Base-by-base conservation (phyloP, 2,797 vertebrate species). In the Rachycentron canadum region DNA sequence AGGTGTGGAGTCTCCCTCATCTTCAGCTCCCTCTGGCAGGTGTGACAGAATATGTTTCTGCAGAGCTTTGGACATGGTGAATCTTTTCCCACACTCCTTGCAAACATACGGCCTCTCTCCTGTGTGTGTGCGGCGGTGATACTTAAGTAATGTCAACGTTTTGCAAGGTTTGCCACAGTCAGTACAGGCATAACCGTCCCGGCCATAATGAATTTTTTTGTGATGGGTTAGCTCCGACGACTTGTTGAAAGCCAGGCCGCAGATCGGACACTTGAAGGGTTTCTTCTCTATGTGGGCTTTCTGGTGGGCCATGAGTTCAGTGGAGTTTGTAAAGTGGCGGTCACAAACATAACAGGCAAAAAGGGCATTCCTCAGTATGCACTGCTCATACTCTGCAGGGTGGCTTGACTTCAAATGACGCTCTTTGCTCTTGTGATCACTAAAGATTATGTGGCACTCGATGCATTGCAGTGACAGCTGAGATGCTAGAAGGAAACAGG, bases 391-490 rank as follows among this genome's bases (percentile, higher is more conserved):
- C 79, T 96, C 93, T 5, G 86, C 94, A 0, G 95, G 96, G 86
- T 96, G 96, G 78, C 93, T 96, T 75, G 91, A 60, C 90, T 96
- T 97, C 76, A 96, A 89, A 87, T 96, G 96, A 8, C 94, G 95
- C 72, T 94, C 93, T 85, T 95, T 96, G 90, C 96, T 95, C 86
- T 96, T 96, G 86, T 85, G 57, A 65, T 96, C 94, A 1, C 95
- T 94, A 86, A 97, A 97, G 85, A 96, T 96, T 76, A 97, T 96
- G 91, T 96, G 95, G 88, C 96, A 97, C 68, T 93, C 93, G 1
- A 94, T 85, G 86, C 96, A 96, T 77, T 96, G 95, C 28, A 95
- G 88, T 11, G 95, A 95, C 23, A 95, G 88, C 78, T 96, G 91
- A 78, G 95, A 93, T 14, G 95, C 96, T 96, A 73, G 21, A 80